These are phyloP conservation scores for Ptychobarbus kaznakovi DNA, from an alignment of 2,797 vertebrate species.

Conservation along the genomic window DNA sequence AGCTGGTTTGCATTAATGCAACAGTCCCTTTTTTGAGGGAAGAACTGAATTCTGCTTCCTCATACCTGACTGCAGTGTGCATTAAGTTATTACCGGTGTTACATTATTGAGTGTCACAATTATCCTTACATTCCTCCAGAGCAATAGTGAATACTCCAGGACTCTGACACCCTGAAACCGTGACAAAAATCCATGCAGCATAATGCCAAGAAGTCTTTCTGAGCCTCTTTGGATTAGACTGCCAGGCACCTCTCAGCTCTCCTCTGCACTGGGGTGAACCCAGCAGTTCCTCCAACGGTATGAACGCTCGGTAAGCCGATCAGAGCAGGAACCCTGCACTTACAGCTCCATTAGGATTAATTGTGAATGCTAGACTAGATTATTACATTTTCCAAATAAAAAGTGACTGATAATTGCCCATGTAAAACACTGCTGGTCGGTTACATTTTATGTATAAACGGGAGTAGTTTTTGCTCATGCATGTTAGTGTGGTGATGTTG, in stretches of 20 bases:
- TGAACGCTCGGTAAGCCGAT: constrained; percentile 14
- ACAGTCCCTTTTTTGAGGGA: not conserved
- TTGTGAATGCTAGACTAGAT: constrained; percentile 3
- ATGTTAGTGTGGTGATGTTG: not conserved
- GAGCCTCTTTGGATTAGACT: constrained; percentile 39
- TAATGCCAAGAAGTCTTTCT: constrained; percentile 32
- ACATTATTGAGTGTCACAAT: not conserved
- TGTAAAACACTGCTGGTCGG: not conserved
- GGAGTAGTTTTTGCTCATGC: not conserved
- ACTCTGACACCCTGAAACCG: not conserved
- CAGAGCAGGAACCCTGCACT: constrained; percentile 4
- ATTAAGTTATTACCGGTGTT: not conserved
- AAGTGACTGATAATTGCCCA: not conserved
- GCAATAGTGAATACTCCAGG: constrained; percentile 10
- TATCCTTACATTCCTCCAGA: not conserved
- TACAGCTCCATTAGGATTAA: constrained; percentile 23
- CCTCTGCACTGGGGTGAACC: constrained; percentile 32
- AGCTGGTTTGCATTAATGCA: not conserved
- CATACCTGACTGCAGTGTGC: not conserved
- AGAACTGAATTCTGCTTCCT: not conserved
- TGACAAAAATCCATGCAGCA: constrained; percentile 17
- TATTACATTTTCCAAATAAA: not conserved
- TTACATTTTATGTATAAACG: not conserved
- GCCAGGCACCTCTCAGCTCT: constrained; percentile 19
- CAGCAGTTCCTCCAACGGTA: not conserved